Conservation (phyloP, 2,888 invertebrate species). For the Drosophila subquinaria region DNA sequence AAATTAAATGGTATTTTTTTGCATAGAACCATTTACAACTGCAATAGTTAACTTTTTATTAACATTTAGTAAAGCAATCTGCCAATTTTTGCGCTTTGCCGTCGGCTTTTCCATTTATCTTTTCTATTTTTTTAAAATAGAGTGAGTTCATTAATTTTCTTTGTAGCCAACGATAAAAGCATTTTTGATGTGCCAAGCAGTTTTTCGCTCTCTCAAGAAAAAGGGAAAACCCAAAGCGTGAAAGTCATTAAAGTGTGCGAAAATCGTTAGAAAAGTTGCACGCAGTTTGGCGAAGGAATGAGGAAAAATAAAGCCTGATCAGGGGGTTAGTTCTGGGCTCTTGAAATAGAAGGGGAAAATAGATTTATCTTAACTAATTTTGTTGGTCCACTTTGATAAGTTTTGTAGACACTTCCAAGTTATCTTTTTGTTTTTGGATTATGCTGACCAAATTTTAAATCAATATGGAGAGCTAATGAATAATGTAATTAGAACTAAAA, state of each 20-base stretch:
- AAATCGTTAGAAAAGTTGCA: conserved; percentile 8
- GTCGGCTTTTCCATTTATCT: conserved; percentile 30
- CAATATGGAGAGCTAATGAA: no score
- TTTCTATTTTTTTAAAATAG: conserved; percentile 4
- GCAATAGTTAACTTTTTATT: neutral
- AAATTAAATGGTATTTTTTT: conserved; percentile 6
- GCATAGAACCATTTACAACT: neutral
- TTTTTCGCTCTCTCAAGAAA: conserved; percentile 9
- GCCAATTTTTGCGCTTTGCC: conserved; percentile 42
- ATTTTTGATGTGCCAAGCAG: conserved; percentile 17
- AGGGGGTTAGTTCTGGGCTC: neutral
- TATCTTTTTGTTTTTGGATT: neutral
- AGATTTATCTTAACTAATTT: conserved; percentile 45
- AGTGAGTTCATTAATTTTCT: conserved; percentile 55
- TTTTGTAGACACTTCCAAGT: conserved; percentile 8
- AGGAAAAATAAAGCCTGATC: neutral
- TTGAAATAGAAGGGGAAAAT: conserved; percentile 21
- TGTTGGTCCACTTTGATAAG: conserved; percentile 2
- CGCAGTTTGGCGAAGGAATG: neutral
- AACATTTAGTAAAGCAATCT: conserved; percentile 16
- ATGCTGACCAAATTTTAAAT: neutral
- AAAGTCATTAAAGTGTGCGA: conserved; percentile 49
- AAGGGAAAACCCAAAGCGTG: neutral
- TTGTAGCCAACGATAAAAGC: conserved; percentile 32
- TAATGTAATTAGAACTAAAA: no score